Base-by-base conservation (phyloP, 2,888 invertebrate species). In the Aphodius granarius region DNA sequence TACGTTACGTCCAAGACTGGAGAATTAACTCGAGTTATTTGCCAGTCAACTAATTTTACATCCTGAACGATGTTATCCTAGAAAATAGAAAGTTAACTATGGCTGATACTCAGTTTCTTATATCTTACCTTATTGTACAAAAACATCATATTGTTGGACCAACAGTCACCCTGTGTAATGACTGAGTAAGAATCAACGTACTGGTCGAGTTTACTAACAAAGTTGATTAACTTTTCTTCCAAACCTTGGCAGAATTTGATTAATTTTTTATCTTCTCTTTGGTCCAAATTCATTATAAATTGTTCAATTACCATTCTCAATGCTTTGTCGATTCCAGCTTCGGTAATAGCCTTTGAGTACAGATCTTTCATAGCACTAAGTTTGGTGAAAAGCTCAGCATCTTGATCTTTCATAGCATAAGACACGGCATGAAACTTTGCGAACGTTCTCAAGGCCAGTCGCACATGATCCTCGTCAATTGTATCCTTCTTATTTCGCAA, bases 1-100 rank as follows among this genome's bases (percentile, higher is more conserved):
- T 86, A 85, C 4, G 81, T 77, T 63, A 86, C 72, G 75, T 86
- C 86, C 63, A 81, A 74, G 9, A 80, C 83, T 0, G 83, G 83
- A 9, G 83, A 80, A 9, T 72, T 77, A 9, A 77, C n/a, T 64
- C 71, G 70, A 15, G 73, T 62, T 4, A 64, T 71, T 75, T 80
- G 80, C 73, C 77, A 79, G 63, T 80, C 80, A 16, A 80, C 68
- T 65, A 80, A 18, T 72, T 75, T 74, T 63, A 75, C 65, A 18
- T 74, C 71, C 21, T 72, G 72, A 15, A 20, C 71, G 22, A 18
- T 65, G 15, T 76, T 74, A 9, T 74, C 75, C 76, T 78, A 20
- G 63, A 76, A 76, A 62, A 21, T 19, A 71, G 74, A 71, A 64
- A n/a, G 64, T 22, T 17, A 22, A 18, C 22, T 73, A 20, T 3